A percentile compares a stretch with the other conserved stretches of the same genome.
phyloP scores from a whole-genome alignment of 1,140 invertebrate genomes.

The Drosophila setifemur region DNA sequence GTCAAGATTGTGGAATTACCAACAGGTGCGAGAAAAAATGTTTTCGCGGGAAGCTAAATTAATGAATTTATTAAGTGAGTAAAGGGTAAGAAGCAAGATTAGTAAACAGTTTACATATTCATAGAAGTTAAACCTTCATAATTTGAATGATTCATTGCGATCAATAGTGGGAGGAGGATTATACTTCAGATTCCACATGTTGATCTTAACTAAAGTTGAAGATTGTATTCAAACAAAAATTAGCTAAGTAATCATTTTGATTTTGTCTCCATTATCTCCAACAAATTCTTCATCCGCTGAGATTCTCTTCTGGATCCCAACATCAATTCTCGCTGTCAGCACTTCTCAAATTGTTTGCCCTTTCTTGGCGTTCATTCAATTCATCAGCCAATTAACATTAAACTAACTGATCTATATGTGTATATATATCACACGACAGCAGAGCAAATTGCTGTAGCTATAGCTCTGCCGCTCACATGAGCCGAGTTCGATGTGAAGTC shows the following conservation, averaged over 20 bases:
- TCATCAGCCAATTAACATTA: constrained; percentile 64
- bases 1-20: not conserved
- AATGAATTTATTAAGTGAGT: too few species aligned
- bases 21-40: constrained; percentile 5
- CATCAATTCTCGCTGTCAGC: not conserved
- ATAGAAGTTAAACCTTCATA: too few species aligned
- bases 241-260: too few species aligned
- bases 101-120: too few species aligned
- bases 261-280: too few species aligned
- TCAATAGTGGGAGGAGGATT: too few species aligned
- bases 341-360: constrained; percentile 19
- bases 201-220: too few species aligned
- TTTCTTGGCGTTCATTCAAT: constrained; percentile 32
- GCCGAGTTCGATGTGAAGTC: constrained; percentile 24
- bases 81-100: too few species aligned
- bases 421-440: not conserved
- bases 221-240: too few species aligned
- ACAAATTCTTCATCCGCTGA: not conserved
- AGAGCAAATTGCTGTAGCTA: not conserved
- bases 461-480: constrained; percentile 21
- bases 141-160: too few species aligned
- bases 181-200: too few species aligned
- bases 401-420: constrained; percentile 35
- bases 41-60: not conserved
- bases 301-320: not conserved